phyloP scores from a whole-genome alignment of 2,797 vertebrate species.

The Salmo trutta region DNA sequence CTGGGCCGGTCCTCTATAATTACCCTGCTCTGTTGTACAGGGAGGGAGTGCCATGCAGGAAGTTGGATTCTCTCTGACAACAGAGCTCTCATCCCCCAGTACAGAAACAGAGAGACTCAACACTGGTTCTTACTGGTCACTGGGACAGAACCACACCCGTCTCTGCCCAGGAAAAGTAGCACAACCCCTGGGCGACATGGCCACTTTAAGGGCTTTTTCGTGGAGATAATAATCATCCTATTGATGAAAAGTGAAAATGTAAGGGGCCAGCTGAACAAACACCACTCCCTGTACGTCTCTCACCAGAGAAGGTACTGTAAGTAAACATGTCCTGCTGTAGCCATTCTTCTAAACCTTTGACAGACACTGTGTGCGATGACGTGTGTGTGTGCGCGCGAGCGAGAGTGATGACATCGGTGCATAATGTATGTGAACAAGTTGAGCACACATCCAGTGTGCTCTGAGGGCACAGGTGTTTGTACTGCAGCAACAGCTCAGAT shows the following conservation, averaged over 20 bases:
- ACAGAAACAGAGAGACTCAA: not conserved
- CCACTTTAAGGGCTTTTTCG: not conserved
- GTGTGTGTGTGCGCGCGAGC: not conserved
- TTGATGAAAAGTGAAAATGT: not conserved
- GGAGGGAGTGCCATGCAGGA: conserved; percentile 1
- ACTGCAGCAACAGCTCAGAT: not conserved
- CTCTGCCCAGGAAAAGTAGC: not conserved
- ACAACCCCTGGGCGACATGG: not conserved
- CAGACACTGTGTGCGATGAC: conserved; percentile 23
- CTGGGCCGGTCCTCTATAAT: conserved; percentile 45
- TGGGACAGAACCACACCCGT: not conserved
- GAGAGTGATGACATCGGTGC: not conserved
- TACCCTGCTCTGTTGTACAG: conserved; percentile 8
- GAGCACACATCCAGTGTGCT: conserved; percentile 15
- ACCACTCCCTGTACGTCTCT: conserved; percentile 11
- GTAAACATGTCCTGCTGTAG: not conserved
- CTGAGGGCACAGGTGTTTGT: conserved; percentile 10
- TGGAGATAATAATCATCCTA: not conserved
- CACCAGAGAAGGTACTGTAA: conserved; percentile 2
- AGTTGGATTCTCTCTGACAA: not conserved
- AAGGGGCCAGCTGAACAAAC: conserved; percentile 64
- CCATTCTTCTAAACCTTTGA: not conserved
- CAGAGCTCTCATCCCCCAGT: not conserved
- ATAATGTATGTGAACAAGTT: not conserved
- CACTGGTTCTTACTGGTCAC: not conserved